Conservation (phyloP, 2,888 invertebrate genomes). For the Choristoneura rosaceana region DNA sequence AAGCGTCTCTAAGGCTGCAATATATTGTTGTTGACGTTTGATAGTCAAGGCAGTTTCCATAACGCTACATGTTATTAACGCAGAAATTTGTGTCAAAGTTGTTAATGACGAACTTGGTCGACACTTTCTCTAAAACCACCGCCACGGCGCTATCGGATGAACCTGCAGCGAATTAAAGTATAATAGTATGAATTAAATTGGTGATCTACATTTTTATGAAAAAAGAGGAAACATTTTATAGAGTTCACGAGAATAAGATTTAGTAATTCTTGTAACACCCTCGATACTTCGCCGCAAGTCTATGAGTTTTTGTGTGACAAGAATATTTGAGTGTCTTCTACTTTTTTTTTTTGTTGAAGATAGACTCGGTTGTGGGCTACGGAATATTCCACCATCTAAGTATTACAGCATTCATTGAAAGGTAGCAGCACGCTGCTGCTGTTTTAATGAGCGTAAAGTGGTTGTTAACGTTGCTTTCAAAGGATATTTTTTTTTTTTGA, state of each 20-base stretch:
- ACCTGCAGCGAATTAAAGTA: slow-evolving; percentile 11
- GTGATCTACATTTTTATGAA: background rate
- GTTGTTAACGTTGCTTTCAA: too few relatives aligned
- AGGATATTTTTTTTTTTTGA: too few relatives aligned
- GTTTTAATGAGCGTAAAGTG: too few relatives aligned
- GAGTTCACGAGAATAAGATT: background rate
- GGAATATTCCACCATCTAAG: too few relatives aligned
- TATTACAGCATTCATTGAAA: too few relatives aligned
- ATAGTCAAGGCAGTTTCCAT: background rate
- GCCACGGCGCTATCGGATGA: slow-evolving; percentile 1
- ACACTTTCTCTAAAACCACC: slow-evolving; percentile 26
- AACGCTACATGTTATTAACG: background rate
- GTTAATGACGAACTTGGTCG: slow-evolving; percentile 16
- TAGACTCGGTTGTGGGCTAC: too few relatives aligned
- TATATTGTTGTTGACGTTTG: background rate
- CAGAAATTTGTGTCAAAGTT: slow-evolving; percentile 20
- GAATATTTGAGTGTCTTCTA: background rate
- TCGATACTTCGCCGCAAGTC: background rate
- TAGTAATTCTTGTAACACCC: background rate
- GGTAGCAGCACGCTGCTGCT: too few relatives aligned
- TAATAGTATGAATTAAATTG: background rate
- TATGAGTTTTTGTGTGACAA: background rate
- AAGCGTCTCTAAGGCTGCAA: background rate
- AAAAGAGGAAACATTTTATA: background rate
- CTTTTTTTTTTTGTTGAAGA: background rate